These are phyloP conservation scores for Cataglyphis rosenhaueri DNA, from an alignment of 2,888 invertebrate species.

Conservation along the genomic window DNA sequence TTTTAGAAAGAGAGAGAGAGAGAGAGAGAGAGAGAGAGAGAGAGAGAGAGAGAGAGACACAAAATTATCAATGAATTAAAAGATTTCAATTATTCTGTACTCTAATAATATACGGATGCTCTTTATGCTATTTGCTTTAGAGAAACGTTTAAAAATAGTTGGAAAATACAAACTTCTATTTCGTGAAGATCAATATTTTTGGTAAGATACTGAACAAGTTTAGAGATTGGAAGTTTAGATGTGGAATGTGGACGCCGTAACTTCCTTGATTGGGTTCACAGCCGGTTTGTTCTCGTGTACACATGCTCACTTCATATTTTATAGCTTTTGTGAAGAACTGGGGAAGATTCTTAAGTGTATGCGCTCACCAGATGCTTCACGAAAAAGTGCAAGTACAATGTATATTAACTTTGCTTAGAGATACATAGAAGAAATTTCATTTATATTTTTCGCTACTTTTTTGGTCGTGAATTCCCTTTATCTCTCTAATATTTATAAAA, in stretches of 20 bases:
- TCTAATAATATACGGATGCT: background rate
- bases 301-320: conserved; percentile 61
- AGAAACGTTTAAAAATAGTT: background rate
- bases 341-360: conserved; percentile 24
- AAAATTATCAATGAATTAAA: background rate
- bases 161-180: background rate
- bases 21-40: too few relatives aligned
- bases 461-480: background rate
- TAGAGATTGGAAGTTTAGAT: conserved; percentile 80
- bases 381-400: background rate
- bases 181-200: background rate
- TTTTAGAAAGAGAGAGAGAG: background rate
- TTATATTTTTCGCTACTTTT: background rate
- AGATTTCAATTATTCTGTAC: background rate
- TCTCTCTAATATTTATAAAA: background rate
- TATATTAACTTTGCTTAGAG: background rate
- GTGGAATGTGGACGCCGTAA: conserved; percentile 83
- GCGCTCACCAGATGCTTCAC: background rate
- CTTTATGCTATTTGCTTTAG: background rate
- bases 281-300: conserved; percentile 77
- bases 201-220: conserved; percentile 62
- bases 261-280: conserved; percentile 82
- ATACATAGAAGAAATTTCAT: background rate
- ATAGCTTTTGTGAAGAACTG: conserved; percentile 46
- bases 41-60: too few relatives aligned